These are phyloP conservation scores for Manis crassicaudata DNA, from an alignment of 2,797 vertebrate genomes.

Conservation along the genomic window DNA sequence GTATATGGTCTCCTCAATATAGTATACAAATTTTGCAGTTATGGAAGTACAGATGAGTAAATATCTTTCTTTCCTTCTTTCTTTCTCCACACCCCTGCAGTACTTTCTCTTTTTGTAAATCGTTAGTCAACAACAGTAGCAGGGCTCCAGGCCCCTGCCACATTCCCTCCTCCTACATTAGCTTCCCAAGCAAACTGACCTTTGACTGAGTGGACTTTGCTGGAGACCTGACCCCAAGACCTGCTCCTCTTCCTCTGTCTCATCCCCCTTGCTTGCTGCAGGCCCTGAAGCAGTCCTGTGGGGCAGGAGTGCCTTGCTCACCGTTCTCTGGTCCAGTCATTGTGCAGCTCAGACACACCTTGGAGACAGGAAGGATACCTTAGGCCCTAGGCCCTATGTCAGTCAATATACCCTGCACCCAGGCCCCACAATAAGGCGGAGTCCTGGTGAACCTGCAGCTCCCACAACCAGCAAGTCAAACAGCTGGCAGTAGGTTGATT, in stretches of 20 bases:
- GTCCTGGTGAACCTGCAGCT: background rate
- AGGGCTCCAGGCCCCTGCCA: background rate
- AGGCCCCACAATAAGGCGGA: background rate
- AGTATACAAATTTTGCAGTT: background rate
- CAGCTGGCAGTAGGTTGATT: background rate
- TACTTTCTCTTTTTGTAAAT: background rate
- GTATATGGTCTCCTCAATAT: background rate
- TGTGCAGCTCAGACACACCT: background rate
- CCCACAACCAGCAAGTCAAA: background rate
- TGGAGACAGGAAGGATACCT: background rate
- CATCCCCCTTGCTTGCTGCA: background rate
- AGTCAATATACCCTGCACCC: background rate
- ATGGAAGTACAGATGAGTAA: background rate
- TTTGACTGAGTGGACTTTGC: background rate
- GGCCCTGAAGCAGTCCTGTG: background rate
- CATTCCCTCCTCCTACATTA: background rate
- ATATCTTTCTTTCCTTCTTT: background rate
- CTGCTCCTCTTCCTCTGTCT: background rate
- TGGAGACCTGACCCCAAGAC: background rate
- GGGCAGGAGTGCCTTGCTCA: background rate
- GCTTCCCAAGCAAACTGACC: background rate
- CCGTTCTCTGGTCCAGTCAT: background rate
- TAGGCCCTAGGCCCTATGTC: background rate
- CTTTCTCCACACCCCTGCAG: background rate
- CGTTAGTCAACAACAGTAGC: background rate